Evolutionary conservation across 1,140 invertebrate species (phyloP), one percentile per base, ranked within the genome.

Genomic region (Babylonia areolata): DNA sequence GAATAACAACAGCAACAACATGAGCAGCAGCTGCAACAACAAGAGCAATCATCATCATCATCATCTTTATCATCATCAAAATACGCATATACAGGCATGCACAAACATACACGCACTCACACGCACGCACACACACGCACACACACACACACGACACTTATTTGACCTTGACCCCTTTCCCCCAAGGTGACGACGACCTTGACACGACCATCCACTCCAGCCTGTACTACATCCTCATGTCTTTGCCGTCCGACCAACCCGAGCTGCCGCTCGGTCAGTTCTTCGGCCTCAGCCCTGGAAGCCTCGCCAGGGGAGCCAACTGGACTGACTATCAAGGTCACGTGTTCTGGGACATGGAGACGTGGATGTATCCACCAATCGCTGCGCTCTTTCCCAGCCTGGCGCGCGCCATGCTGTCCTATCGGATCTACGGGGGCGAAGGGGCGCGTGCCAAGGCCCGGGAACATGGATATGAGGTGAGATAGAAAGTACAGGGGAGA

Each of bases 311-410:
- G 71, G 92, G 92, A 23, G 81, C 51, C n/a, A 73, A 77, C 94
- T 87, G 93, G 93, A 92, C 86, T 90, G 92, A 92, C 80, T 94
- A 93, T 86, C 80, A 88, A 73, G 95, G 95, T n/a, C 95, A 95
- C 87, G 92, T 95, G 39, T 95, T 95, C 84, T 95, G 95, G 95
- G 95, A 95, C 87, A 94, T 94, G 71, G 95, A 95, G 84, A 95
- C 92, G 0, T 95, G 95, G 95, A 95, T 95, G 95, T 94, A 89
- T 77, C 93, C 94, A 23, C 89, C 92, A 0, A 89, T 95, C 12
- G 87, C 94, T 0, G 69, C 94, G 79, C 88, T 95, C 12, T 93
- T 94, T 84, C 87, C 91, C 2, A 90, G 94, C 39, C 83, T 93
- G 6, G 94, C 91, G 9, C 88, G 89, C 73, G 85, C 85, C 1